phyloP scores from a whole-genome alignment of 2,888 invertebrate species.

The Salticus scenicus region DNA sequence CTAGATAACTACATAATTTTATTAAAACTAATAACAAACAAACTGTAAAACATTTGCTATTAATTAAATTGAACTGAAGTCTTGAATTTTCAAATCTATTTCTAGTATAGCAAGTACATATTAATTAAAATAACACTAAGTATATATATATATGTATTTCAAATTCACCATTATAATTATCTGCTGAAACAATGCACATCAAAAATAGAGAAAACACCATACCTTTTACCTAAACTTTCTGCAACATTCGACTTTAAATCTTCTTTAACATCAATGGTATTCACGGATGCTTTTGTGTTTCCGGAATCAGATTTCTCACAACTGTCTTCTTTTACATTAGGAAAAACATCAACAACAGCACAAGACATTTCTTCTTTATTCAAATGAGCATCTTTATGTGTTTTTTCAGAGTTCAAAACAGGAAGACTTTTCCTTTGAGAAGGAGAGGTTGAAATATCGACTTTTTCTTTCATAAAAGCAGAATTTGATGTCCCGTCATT shows the following conservation, averaged over 20 bases:
- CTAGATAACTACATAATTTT: too few relatives aligned
- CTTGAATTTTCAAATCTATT: too few relatives aligned
- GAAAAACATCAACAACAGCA: not conserved
- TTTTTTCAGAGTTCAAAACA: conserved; percentile 8
- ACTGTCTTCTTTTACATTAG: not conserved
- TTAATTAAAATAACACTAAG: too few relatives aligned
- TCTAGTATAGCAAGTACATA: too few relatives aligned
- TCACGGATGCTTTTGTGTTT: not conserved
- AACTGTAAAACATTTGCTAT: too few relatives aligned
- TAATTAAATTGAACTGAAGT: too few relatives aligned
- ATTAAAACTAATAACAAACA: too few relatives aligned
- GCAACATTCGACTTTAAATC: not conserved
- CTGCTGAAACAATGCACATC: not conserved
- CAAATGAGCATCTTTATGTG: not conserved
- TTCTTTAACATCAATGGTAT: not conserved
- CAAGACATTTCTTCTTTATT: not conserved
- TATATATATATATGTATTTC: too few relatives aligned
- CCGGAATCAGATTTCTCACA: conserved; percentile 1
- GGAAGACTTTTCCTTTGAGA: conserved; percentile 35
- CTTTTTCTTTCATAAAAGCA: conserved; percentile 57
- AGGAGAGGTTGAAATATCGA: conserved; percentile 16
- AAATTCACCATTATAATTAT: too few relatives aligned
- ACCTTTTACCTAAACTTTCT: not conserved
- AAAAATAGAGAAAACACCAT: not conserved
- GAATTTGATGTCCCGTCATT: not conserved